Percentiles rank a stretch among this genome's conserved stretches.
Evolutionary conservation across 2,113 vertebrate species (phyloP).

Genomic region (Rhipidura dahli): DNA sequence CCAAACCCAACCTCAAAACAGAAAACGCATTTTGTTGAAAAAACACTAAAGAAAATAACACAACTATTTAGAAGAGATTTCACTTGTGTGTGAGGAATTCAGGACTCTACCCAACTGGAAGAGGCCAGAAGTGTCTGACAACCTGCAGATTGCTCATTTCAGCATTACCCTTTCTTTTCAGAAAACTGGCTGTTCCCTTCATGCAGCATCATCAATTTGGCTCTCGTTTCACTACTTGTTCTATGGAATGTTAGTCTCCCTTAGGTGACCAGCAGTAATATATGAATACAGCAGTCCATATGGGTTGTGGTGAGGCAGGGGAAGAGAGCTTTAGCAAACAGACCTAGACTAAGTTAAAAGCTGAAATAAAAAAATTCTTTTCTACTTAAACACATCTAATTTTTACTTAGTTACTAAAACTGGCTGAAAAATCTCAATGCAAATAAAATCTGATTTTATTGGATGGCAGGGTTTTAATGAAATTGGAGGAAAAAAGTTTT

Average conservation of each 20-base stretch:
- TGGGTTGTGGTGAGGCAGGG: not conserved
- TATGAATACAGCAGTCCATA: not conserved
- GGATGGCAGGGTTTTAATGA: not conserved
- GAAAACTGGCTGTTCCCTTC: not conserved
- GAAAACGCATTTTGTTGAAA: not conserved
- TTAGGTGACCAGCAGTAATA: not conserved
- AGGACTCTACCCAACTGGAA: not conserved
- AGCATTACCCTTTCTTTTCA: not conserved
- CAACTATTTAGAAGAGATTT: not conserved
- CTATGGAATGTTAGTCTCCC: not conserved
- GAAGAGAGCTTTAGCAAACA: not conserved
- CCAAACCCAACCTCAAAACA: not conserved
- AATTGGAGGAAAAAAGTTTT: not conserved
- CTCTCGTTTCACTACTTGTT: not conserved
- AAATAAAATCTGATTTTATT: not conserved
- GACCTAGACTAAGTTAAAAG: not conserved
- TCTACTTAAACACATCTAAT: not conserved
- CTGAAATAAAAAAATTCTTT: not conserved
- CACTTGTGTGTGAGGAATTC: not conserved
- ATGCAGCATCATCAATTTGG: not conserved
- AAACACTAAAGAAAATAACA: not conserved
- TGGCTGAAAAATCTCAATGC: not conserved
- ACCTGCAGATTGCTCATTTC: not conserved
- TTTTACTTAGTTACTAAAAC: not conserved
- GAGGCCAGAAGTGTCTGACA: not conserved